Conservation (phyloP, 2,888 invertebrate genomes). For the Mylabris sibirica region DNA sequence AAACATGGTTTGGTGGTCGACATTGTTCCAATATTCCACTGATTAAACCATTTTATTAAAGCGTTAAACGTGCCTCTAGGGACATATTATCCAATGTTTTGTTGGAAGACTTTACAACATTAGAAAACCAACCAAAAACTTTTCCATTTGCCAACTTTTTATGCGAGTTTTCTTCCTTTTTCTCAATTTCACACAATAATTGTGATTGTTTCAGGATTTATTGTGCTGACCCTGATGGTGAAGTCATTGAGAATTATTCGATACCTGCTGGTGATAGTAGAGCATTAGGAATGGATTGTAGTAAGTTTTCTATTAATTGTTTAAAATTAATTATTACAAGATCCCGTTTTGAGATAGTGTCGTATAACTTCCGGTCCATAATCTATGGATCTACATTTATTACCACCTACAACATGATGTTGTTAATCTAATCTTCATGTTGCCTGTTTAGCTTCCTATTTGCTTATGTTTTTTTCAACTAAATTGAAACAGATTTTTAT, state of each 20-base stretch:
- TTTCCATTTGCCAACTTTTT: not conserved
- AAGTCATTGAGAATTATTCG: not conserved
- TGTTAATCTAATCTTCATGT: too few species aligned
- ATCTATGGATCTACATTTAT: not conserved
- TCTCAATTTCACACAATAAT: not conserved
- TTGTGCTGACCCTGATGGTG: not conserved
- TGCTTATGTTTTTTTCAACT: too few species aligned
- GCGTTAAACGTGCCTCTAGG: not conserved
- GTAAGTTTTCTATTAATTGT: not conserved
- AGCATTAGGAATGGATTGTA: not conserved
- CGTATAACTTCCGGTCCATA: not conserved
- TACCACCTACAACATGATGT: not conserved
- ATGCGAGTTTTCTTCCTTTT: not conserved
- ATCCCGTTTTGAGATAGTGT: not conserved
- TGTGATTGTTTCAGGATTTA: slow-evolving; percentile 1
- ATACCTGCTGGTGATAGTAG: not conserved
- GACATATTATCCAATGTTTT: not conserved
- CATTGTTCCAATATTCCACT: not conserved
- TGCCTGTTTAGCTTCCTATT: too few species aligned
- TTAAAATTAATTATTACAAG: not conserved
- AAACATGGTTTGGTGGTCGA: not conserved
- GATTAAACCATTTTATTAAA: slow-evolving; percentile 1
- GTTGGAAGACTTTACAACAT: not conserved
- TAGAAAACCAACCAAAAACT: not conserved
- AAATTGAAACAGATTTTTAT: too few species aligned